Percentiles rank a stretch among this genome's conserved stretches.
Evolutionary conservation across 2,797 vertebrate genomes (phyloP).

Genomic region (Echiichthys vipera): DNA sequence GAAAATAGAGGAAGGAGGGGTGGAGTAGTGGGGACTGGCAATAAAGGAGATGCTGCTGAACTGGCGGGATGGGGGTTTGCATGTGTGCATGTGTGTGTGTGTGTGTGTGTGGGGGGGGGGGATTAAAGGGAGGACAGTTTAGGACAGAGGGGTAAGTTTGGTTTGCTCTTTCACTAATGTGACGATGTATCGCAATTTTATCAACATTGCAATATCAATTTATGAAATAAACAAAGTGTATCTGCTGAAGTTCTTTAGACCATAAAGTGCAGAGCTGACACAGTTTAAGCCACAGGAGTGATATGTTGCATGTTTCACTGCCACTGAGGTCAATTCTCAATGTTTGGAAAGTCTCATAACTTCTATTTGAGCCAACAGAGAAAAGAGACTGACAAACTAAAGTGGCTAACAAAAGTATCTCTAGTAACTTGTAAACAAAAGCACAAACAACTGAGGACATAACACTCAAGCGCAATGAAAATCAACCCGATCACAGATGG

Average conservation of each 20-base stretch:
- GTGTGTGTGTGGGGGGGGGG: background rate
- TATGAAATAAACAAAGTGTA: background rate
- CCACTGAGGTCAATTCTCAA: background rate
- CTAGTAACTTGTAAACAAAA: background rate
- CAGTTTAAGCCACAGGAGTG: background rate
- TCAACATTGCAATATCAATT: background rate
- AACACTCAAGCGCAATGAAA: background rate
- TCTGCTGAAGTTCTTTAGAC: too few species aligned
- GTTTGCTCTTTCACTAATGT: background rate
- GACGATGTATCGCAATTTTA: background rate
- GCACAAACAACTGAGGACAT: too few species aligned
- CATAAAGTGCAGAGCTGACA: background rate
- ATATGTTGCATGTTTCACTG: background rate
- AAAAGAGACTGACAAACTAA: background rate
- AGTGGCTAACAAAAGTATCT: slow-evolving; percentile 4
- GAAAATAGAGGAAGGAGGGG: slow-evolving; percentile 38
- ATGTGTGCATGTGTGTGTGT: too few species aligned
- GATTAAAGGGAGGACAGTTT: too few species aligned
- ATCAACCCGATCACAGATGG: slow-evolving; percentile 6
- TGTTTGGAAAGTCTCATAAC: background rate
- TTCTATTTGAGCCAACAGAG: background rate
- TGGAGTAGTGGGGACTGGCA: slow-evolving; percentile 55
- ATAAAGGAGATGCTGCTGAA: slow-evolving; percentile 23
- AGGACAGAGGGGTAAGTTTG: too few species aligned
- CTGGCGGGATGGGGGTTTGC: background rate